These are phyloP conservation scores for Eublepharis macularius DNA, from an alignment of 2,113 vertebrate genomes.

Conservation along the genomic window DNA sequence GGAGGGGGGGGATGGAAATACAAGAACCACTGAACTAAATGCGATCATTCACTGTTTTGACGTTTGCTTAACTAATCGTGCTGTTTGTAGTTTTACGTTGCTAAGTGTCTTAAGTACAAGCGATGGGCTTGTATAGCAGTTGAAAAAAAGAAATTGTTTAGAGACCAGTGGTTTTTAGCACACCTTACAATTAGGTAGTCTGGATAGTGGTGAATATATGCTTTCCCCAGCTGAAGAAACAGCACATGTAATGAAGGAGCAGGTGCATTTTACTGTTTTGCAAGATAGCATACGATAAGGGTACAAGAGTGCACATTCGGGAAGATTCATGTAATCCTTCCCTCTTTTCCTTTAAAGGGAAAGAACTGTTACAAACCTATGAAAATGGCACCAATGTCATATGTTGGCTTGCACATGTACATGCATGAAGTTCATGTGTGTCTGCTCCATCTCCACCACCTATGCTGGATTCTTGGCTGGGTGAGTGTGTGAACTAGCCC, in stretches of 20 bases:
- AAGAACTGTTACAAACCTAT: not conserved
- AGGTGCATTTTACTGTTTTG: not conserved
- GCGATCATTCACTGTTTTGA: not conserved
- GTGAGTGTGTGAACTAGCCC: too few relatives aligned
- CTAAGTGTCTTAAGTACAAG: not conserved
- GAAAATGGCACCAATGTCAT: not conserved
- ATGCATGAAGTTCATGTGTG: not conserved
- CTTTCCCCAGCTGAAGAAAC: not conserved
- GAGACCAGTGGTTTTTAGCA: not conserved
- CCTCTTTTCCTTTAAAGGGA: not conserved
- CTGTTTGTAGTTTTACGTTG: not conserved
- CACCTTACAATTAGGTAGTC: not conserved
- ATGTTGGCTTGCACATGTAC: not conserved
- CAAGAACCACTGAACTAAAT: slow-evolving; percentile 14
- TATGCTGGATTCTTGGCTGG: not conserved
- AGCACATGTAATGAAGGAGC: not conserved
- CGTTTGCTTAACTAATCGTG: not conserved
- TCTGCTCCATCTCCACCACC: not conserved
- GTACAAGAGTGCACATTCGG: not conserved
- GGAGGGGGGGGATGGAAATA: not conserved
- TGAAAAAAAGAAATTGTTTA: too few relatives aligned
- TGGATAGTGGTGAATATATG: not conserved
- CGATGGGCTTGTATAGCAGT: not conserved
- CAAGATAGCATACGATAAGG: not conserved
- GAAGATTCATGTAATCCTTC: not conserved